Percentiles rank a stretch among this genome's conserved stretches.
Conservation (phyloP, 2,113 vertebrate species). For the Heteronetta atricapilla region DNA sequence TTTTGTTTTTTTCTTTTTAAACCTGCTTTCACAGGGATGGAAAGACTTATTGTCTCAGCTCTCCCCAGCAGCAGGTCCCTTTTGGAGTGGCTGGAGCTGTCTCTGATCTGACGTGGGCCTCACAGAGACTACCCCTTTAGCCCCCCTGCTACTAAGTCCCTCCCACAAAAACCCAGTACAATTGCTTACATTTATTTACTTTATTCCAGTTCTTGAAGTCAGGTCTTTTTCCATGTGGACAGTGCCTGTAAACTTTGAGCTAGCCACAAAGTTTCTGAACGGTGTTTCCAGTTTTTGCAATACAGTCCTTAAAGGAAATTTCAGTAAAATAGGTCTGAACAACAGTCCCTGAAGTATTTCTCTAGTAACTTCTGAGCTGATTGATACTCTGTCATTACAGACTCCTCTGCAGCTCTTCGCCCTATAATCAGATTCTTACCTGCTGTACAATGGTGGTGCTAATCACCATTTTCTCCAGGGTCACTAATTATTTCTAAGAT, state of each 20-base stretch:
- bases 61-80: not conserved
- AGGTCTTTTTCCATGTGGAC: rapidly evolving
- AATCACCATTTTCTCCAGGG: not conserved
- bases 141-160: not conserved
- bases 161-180: not conserved
- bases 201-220: not conserved
- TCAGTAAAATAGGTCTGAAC: not conserved
- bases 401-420: not conserved
- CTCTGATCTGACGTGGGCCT: not conserved
- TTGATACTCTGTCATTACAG: not conserved
- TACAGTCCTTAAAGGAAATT: not conserved
- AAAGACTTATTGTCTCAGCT: not conserved
- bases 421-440: not conserved
- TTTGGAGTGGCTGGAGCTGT: not conserved
- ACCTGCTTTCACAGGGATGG: not conserved
- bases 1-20: not conserved
- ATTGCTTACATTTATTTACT: not conserved
- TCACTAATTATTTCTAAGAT: not conserved
- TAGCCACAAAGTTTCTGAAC: not conserved
- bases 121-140: not conserved
- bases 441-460: not conserved
- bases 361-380: not conserved
- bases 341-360: not conserved
- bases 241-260: not conserved
- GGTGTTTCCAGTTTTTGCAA: not conserved